Percentiles rank a stretch among this genome's conserved stretches.
Conservation (phyloP, 2,113 vertebrate species). For the Hyla sarda region DNA sequence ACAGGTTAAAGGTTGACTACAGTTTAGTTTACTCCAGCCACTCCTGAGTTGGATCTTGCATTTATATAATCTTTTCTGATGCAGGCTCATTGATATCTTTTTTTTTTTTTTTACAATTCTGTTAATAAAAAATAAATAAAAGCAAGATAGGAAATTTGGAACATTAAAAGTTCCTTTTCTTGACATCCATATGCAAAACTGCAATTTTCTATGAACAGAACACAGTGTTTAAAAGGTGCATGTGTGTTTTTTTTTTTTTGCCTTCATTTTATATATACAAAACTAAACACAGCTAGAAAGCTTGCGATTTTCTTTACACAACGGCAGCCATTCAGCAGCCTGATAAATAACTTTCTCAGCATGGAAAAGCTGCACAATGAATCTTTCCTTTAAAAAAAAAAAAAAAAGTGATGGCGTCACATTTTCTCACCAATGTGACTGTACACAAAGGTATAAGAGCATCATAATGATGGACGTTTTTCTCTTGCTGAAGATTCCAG, state of each 20-base stretch:
- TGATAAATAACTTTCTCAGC: slow-evolving; percentile 77
- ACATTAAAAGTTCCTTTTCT: slow-evolving; percentile 78
- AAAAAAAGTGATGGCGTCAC: slow-evolving; percentile 80
- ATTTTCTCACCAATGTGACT: slow-evolving; percentile 73
- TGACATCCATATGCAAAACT: slow-evolving; percentile 82
- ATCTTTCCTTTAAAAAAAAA: slow-evolving; percentile 67
- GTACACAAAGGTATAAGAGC: slow-evolving; percentile 67
- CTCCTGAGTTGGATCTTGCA: slow-evolving; percentile 69
- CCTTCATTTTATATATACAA: slow-evolving; percentile 76
- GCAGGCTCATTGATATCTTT: slow-evolving; percentile 70
- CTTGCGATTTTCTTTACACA: slow-evolving; percentile 75
- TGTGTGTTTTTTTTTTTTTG: slow-evolving; percentile 74
- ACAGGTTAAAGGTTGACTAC: slow-evolving; percentile 61
- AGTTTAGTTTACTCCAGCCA: slow-evolving; percentile 56
- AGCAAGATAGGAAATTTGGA: slow-evolving; percentile 78
- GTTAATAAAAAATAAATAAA: slow-evolving; percentile 67
- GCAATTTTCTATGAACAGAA: slow-evolving; percentile 79
- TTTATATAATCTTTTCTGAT: slow-evolving; percentile 67
- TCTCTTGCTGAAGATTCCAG: slow-evolving; percentile 69
- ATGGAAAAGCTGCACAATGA: slow-evolving; percentile 84
- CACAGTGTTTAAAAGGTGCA: slow-evolving; percentile 80
- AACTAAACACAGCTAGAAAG: slow-evolving; percentile 80
- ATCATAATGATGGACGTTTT: slow-evolving; percentile 63
- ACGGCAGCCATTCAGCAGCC: slow-evolving; percentile 79
- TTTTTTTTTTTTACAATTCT: slow-evolving; percentile 66